phyloP scores from a whole-genome alignment of 2,888 invertebrate species.

The Chalcosyrphus nemorum region DNA sequence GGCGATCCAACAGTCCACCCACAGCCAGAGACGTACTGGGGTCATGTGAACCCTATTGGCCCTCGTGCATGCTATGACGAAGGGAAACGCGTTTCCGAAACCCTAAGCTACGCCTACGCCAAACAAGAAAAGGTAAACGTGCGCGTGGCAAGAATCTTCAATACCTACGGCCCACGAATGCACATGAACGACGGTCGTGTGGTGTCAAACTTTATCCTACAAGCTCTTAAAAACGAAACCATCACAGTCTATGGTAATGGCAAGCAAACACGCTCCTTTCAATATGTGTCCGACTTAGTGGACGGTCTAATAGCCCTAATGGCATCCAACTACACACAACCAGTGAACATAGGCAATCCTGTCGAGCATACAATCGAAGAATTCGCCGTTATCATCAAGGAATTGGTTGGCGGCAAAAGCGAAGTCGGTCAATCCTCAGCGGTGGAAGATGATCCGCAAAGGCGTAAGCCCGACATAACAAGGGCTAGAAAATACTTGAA shows the following conservation, averaged over 20 bases:
- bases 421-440: constrained; percentile 91
- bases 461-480: constrained; percentile 96
- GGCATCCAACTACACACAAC: constrained; percentile 95
- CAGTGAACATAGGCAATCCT: constrained; percentile 98
- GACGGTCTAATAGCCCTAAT: constrained; percentile 96
- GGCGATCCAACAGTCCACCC: constrained; percentile 99
- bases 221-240: constrained; percentile 96
- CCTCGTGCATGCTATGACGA: constrained; percentile 99
- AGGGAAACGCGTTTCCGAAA: constrained; percentile 99
- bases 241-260: constrained; percentile 97
- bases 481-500: constrained; percentile 91
- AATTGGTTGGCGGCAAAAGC: constrained; percentile 92
- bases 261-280: constrained; percentile 97
- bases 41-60: constrained; percentile 99
- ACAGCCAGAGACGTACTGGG: constrained; percentile 99
- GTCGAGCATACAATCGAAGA: constrained; percentile 98
- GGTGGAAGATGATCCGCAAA: constrained; percentile 97
- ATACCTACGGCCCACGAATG: constrained; percentile 99
- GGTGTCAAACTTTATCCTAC: constrained; percentile 98
- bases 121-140: constrained; percentile 98
- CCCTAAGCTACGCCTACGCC: constrained; percentile 96
- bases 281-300: constrained; percentile 98
- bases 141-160: constrained; percentile 98
- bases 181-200: constrained; percentile 99
- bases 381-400: constrained; percentile 93